These are phyloP conservation scores for Cepaea hortensis DNA, from an alignment of 2,888 invertebrate genomes.

Conservation along the genomic window DNA sequence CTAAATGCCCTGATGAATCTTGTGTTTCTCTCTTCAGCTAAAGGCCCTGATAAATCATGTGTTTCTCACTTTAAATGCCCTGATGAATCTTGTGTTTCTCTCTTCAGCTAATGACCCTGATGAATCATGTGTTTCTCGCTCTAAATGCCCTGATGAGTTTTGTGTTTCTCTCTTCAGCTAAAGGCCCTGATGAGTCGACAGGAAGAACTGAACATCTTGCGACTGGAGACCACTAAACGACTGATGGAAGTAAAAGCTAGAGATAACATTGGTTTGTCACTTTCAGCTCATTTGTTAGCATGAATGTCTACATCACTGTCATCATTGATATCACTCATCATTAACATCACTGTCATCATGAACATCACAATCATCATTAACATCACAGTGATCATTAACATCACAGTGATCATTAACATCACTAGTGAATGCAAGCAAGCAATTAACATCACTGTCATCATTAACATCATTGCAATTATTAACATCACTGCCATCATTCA, in stretches of 20 bases:
- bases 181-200: constrained; percentile 68
- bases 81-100: too few species aligned
- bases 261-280: constrained; percentile 57
- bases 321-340: too few species aligned
- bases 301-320: neutral
- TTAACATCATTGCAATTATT: neutral
- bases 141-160: neutral
- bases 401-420: neutral
- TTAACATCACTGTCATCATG: neutral
- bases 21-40: too few species aligned
- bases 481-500: neutral
- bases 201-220: constrained; percentile 66
- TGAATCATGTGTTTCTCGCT: constrained; percentile 53
- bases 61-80: too few species aligned
- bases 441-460: neutral
- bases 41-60: too few species aligned
- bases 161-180: constrained; percentile 58
- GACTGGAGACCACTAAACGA: constrained; percentile 67
- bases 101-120: constrained; percentile 60
- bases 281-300: neutral
- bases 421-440: too few species aligned
- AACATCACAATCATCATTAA: neutral
- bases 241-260: constrained; percentile 62
- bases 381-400: neutral
- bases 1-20: too few species aligned